Percentiles rank a stretch among this genome's conserved stretches.
Conservation (phyloP, 2,113 vertebrate genomes). For the Rhineura floridana region DNA sequence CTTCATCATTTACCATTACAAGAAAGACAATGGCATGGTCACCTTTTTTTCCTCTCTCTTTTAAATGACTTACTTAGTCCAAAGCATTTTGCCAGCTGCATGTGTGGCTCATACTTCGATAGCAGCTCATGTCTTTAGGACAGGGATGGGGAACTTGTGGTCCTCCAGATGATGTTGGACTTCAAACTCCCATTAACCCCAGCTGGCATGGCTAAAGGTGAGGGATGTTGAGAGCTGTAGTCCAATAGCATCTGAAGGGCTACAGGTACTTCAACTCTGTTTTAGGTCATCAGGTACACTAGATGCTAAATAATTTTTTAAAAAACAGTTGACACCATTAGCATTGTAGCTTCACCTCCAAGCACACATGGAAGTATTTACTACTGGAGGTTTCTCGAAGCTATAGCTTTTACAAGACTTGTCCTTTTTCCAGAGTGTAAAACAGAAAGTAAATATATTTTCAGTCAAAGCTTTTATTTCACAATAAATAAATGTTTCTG, state of each 20-base stretch:
- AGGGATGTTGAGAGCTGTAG: background rate
- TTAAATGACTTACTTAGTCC: background rate
- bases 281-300: background rate
- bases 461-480: background rate
- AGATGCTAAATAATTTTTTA: background rate
- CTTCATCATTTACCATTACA: background rate
- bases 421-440: background rate
- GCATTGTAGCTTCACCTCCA: background rate
- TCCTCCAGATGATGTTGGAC: background rate
- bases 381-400: background rate
- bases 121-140: background rate
- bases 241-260: background rate
- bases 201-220: background rate
- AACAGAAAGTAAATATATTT: background rate
- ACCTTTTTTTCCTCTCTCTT: background rate
- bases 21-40: background rate
- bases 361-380: background rate
- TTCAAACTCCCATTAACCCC: background rate
- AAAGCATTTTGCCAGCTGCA: background rate
- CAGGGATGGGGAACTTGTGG: background rate
- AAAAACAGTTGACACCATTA: constrained; percentile 6
- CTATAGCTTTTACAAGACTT: background rate
- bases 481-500: background rate
- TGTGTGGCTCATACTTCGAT: background rate
- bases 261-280: background rate